Evolutionary conservation across 2,797 vertebrate genomes (phyloP).

Genomic region (Sebastes goodei): DNA sequence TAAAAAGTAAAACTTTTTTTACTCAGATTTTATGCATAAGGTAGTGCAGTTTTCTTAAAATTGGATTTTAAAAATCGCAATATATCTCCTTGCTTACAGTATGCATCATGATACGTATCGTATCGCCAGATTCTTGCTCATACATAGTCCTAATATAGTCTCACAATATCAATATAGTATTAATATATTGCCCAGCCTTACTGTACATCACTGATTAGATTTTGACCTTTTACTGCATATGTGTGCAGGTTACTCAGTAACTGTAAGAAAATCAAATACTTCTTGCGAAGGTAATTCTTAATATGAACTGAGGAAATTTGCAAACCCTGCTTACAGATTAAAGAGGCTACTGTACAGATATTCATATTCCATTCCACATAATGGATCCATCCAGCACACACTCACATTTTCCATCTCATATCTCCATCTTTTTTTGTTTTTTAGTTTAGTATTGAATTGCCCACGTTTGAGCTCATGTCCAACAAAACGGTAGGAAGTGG

Average conservation of each 20-base stretch:
- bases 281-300: neutral
- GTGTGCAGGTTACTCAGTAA: neutral
- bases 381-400: neutral
- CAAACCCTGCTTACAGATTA: neutral
- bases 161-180: too few species aligned
- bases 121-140: too few species aligned
- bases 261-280: neutral
- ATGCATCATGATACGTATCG: too few species aligned
- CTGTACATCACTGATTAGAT: neutral
- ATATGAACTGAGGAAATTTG: neutral
- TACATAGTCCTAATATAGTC: too few species aligned
- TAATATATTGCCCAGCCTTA: too few species aligned
- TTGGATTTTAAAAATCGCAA: too few species aligned
- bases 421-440: neutral
- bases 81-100: too few species aligned
- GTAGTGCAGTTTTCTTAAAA: too few species aligned
- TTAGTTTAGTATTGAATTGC: conserved; percentile 3
- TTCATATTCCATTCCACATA: neutral
- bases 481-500: conserved; percentile 18
- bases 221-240: neutral
- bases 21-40: too few species aligned
- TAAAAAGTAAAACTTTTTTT: too few species aligned
- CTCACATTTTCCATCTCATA: neutral
- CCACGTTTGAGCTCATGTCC: conserved; percentile 27
- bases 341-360: neutral